phyloP scores from a whole-genome alignment of 2,113 vertebrate species.

The Catharus fuscescens region DNA sequence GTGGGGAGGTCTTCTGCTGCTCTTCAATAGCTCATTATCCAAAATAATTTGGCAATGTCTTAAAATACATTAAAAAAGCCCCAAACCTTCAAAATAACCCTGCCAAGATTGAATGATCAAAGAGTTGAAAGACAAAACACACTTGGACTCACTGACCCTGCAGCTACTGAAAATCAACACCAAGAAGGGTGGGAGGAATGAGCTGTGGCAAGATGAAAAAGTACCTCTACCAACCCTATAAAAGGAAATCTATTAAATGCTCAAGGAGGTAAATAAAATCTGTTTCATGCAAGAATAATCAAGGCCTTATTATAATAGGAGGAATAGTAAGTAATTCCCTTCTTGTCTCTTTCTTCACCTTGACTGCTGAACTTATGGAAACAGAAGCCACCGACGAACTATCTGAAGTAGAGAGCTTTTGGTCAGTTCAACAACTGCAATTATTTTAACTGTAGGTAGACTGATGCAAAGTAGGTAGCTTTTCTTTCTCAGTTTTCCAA shows the following conservation, averaged over 20 bases:
- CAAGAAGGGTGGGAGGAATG: constrained; percentile 36
- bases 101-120: background rate
- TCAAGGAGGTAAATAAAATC: constrained; percentile 61
- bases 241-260: constrained; percentile 58
- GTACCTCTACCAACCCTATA: constrained; percentile 13
- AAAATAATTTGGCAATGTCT: background rate
- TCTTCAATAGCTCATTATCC: constrained; percentile 56
- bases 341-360: background rate
- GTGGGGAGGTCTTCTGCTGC: background rate
- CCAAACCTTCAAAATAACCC: background rate
- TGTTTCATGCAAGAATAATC: constrained; percentile 62
- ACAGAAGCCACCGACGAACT: background rate
- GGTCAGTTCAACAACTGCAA: background rate
- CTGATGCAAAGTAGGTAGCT: background rate
- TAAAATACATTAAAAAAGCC: background rate
- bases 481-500: background rate
- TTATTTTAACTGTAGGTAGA: background rate
- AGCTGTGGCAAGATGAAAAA: constrained; percentile 64
- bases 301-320: constrained; percentile 22
- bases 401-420: background rate
- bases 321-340: constrained; percentile 35
- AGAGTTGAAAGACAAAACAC: constrained; percentile 3
- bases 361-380: background rate
- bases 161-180: constrained; percentile 37
- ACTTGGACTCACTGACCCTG: constrained; percentile 24